phyloP scores from a whole-genome alignment of 1,140 invertebrate genomes.

The Alviniconcha marisindica region DNA sequence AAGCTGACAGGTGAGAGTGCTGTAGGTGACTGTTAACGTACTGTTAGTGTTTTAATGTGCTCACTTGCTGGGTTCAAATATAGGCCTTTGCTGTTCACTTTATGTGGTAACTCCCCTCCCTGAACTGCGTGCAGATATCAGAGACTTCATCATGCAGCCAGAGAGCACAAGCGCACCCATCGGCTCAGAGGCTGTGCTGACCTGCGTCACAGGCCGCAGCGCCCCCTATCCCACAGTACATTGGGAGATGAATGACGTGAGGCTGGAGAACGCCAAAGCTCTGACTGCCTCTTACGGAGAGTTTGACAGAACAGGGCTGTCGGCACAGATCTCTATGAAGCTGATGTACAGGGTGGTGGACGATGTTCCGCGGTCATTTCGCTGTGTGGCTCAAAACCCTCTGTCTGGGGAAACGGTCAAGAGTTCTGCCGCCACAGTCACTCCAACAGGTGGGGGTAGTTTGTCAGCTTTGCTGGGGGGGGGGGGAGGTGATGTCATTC shows the following conservation, averaged over 20 bases:
- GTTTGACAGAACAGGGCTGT: conserved; percentile 37
- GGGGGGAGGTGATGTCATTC: too few relatives aligned
- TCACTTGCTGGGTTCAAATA: too few relatives aligned
- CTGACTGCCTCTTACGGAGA: conserved; percentile 54
- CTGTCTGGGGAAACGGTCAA: conserved; percentile 38
- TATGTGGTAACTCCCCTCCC: too few relatives aligned
- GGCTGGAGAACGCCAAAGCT: conserved; percentile 46
- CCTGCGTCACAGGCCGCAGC: conserved; percentile 61
- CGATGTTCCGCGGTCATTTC: conserved; percentile 34
- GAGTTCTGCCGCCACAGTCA: conserved; percentile 42
- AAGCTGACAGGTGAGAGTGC: too few relatives aligned
- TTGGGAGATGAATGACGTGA: conserved; percentile 56
- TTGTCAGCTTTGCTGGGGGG: too few relatives aligned
- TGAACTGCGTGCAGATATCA: conserved; percentile 49
- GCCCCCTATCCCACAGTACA: conserved; percentile 52
- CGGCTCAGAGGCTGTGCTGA: conserved; percentile 48
- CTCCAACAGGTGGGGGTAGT: conserved; percentile 36
- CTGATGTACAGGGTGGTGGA: conserved; percentile 42
- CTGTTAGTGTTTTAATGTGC: too few relatives aligned
- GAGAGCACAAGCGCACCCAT: conserved; percentile 34
- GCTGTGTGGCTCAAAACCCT: conserved; percentile 55
- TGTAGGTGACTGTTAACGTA: too few relatives aligned
- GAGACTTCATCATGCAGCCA: conserved; percentile 55
- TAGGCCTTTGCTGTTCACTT: too few relatives aligned
- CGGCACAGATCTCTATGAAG: conserved; percentile 56